These are phyloP conservation scores for Eurystomus gularis DNA, from an alignment of 2,113 vertebrate genomes.

Conservation along the genomic window DNA sequence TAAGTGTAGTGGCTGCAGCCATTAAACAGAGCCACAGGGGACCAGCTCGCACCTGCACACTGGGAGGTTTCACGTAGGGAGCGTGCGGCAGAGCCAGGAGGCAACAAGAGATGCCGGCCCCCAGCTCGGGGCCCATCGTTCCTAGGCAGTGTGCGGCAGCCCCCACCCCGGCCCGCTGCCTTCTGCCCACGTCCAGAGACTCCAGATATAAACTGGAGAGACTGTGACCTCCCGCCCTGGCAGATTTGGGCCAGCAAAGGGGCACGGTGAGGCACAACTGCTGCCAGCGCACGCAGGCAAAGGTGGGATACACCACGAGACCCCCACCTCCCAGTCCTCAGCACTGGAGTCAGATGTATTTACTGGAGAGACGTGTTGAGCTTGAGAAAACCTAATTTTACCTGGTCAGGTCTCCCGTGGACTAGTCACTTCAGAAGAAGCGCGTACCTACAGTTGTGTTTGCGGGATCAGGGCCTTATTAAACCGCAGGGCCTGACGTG, in stretches of 20 bases:
- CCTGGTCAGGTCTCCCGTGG: background rate
- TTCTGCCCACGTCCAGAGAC: constrained; percentile 71
- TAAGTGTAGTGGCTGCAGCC: background rate
- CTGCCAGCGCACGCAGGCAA: background rate
- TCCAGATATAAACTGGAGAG: background rate
- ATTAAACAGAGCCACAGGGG: accelerated
- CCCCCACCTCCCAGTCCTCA: accelerated
- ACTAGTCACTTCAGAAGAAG: background rate
- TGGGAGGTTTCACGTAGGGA: background rate
- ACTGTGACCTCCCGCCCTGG: accelerated
- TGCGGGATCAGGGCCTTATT: background rate
- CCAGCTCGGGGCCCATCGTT: constrained; percentile 29
- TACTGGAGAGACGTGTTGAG: background rate
- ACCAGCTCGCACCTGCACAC: background rate
- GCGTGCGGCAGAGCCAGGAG: too few species aligned
- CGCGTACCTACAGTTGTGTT: background rate
- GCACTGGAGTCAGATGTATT: background rate
- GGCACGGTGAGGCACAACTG: background rate
- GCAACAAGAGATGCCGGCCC: accelerated
- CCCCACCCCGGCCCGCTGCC: background rate
- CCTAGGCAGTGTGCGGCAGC: background rate
- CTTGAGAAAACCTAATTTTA: background rate
- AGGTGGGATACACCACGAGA: accelerated
- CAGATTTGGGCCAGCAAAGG: background rate
- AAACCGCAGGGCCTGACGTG: accelerated